Base-by-base conservation (phyloP, 2,797 vertebrate genomes). In the Tadarida brasiliensis region DNA sequence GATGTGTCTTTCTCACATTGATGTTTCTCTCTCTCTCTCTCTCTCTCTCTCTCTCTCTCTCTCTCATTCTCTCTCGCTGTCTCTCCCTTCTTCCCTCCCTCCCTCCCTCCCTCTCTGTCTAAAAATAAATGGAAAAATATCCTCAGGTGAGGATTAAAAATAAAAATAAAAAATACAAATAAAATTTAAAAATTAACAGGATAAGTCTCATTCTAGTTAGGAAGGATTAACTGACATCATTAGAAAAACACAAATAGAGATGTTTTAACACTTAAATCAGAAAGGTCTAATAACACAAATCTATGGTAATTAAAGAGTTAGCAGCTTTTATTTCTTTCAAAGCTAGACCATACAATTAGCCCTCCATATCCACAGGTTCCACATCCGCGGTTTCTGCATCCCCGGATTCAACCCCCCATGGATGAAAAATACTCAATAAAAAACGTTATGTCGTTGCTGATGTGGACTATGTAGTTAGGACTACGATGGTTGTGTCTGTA, bases 181-280 rank as follows among this genome's bases (percentile, higher is more conserved):
- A 24, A 9, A 74, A 77, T 44, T 59, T 61, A 73, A 73, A 77
- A 76, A 82, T 87, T 61, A 94, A 68, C 47, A 96, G 16, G 20
- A 44, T 65, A 63, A 63, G 30, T 22, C 39, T 95, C 96, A 61
- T 49, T 91, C 56, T 88, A 77, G 82, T 83, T 82, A 74, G 71
- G 39, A 93, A 82, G 33, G 1, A 44, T 92, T 94, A 90, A 80
- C 8, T 92, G 84, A 5, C 54, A 44, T 44, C 39, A 44, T 44
- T 76, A 76, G 81, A 92, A 92, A 92, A 51, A 92, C 54, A 87
- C 16, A 24, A 68, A 56, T 30, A 90, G 54, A 39, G 88, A 7
- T 57, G 49, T 92, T 95, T 92, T 87, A 92, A 90, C 68, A 71
- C 70, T 90, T 51, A 92, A 94, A 61, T 92, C 59, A 90, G 39